Evolutionary conservation across 2,888 invertebrate genomes (phyloP).

Genomic region (Geophilus truncorum): DNA sequence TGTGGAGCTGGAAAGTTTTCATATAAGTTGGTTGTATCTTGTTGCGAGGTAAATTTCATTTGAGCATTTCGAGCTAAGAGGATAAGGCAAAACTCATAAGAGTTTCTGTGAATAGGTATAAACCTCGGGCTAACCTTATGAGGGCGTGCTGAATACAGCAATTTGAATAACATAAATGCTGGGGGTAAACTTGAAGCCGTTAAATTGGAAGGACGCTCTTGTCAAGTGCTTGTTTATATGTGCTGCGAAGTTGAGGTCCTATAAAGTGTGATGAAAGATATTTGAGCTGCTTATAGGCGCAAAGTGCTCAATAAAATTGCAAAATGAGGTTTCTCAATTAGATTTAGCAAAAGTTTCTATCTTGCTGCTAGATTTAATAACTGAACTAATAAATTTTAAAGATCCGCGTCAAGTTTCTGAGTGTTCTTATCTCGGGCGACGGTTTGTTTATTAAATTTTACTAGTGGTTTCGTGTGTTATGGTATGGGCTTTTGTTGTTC

Average conservation of each 20-base stretch:
- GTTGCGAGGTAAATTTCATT: slow-evolving; percentile 15
- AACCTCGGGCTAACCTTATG: neutral
- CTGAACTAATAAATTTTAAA: slow-evolving; percentile 15
- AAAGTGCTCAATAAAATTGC: slow-evolving; percentile 20
- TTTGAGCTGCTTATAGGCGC: slow-evolving; percentile 15
- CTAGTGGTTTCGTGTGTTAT: neutral
- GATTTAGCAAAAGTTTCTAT: slow-evolving; percentile 17
- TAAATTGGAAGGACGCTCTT: slow-evolving; percentile 18
- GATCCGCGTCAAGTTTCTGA: neutral
- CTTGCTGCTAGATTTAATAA: slow-evolving; percentile 11
- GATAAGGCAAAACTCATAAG: slow-evolving; percentile 23
- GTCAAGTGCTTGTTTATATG: slow-evolving; percentile 10
- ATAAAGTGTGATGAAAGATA: slow-evolving; percentile 24
- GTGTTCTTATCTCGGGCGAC: neutral
- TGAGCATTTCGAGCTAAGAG: slow-evolving; percentile 4
- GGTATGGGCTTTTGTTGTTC: neutral
- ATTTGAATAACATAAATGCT: slow-evolving; percentile 18
- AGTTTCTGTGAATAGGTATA: slow-evolving; percentile 4
- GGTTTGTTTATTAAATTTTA: slow-evolving; percentile 11
- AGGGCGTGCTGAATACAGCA: neutral
- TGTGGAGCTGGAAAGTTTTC: neutral
- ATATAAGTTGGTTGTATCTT: neutral
- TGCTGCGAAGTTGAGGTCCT: slow-evolving; percentile 16
- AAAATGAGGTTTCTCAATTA: slow-evolving; percentile 11
- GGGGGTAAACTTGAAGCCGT: slow-evolving; percentile 5